Evolutionary conservation across 2,113 vertebrate species (phyloP).

Genomic region (Manacus vitellinus): DNA sequence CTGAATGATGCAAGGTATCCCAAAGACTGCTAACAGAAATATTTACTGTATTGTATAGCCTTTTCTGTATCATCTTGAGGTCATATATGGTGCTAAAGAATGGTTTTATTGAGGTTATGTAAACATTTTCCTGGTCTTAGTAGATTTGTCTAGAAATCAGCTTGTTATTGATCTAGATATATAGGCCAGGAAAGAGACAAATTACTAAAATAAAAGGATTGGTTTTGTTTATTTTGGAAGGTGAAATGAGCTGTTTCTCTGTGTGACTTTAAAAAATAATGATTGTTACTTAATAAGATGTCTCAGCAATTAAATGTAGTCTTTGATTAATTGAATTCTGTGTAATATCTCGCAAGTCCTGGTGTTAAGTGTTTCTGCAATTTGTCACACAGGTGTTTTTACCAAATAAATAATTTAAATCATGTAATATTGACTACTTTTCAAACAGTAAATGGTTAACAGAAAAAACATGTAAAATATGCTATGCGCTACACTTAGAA

Average conservation of each 20-base stretch:
- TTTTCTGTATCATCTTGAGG: neutral
- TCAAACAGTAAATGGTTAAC: neutral
- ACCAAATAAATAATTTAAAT: neutral
- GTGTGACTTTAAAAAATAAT: neutral
- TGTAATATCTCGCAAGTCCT: neutral
- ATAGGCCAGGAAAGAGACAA: neutral
- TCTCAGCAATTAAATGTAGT: neutral
- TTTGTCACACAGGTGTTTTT: neutral
- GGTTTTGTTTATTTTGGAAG: neutral
- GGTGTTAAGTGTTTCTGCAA: neutral
- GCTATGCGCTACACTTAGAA: accelerated
- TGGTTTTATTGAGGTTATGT: neutral
- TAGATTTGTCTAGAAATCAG: neutral
- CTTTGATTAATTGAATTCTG: neutral
- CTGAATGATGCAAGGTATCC: neutral
- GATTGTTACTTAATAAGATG: neutral
- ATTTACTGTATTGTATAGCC: neutral
- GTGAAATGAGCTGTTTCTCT: neutral
- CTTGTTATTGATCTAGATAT: neutral
- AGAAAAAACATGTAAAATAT: neutral
- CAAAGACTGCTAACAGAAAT: neutral
- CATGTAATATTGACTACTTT: neutral
- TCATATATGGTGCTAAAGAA: neutral
- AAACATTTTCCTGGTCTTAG: neutral
- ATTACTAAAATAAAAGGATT: neutral